Percentiles rank a stretch among this genome's conserved stretches.
These are phyloP conservation scores for Sminthurides aquaticus DNA, from an alignment of 2,888 invertebrate genomes.

Conservation along the genomic window DNA sequence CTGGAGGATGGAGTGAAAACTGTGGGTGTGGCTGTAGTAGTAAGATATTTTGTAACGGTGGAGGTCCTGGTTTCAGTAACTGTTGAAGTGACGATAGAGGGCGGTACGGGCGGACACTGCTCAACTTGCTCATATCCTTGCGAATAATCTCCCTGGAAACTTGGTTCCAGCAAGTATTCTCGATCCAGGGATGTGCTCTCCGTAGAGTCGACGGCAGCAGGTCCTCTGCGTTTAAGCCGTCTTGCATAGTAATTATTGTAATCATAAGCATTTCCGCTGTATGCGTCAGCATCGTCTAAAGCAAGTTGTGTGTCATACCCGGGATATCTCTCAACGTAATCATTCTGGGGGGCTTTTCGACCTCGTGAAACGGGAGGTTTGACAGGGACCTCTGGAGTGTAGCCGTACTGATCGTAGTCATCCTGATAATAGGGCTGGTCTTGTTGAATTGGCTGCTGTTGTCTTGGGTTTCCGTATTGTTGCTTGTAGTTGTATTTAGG, in stretches of 20 bases:
- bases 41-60: constrained; percentile 14
- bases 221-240: constrained; percentile 19
- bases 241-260: constrained; percentile 19
- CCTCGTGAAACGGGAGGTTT: background rate
- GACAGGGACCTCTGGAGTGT: background rate
- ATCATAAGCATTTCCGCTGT: background rate
- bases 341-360: background rate
- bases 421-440: constrained; percentile 13
- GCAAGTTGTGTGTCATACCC: background rate
- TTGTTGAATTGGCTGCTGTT: constrained; percentile 8
- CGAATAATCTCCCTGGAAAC: constrained; percentile 17
- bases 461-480: background rate
- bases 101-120: constrained; percentile 19
- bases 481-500: constrained; percentile 11
- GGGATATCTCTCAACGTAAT: background rate
- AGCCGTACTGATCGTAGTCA: constrained; percentile 8
- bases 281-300: background rate
- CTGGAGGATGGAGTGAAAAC: background rate
- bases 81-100: constrained; percentile 8
- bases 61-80: constrained; percentile 14
- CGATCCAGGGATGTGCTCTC: constrained; percentile 16
- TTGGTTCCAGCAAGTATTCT: constrained; percentile 24
- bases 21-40: constrained; percentile 10
- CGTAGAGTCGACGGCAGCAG: background rate
- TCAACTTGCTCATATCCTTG: constrained; percentile 4